A percentile compares a stretch with the other conserved stretches of the same genome.
Evolutionary conservation across 1,140 invertebrate species (phyloP).

Genomic region (Matsumurasca onukii): DNA sequence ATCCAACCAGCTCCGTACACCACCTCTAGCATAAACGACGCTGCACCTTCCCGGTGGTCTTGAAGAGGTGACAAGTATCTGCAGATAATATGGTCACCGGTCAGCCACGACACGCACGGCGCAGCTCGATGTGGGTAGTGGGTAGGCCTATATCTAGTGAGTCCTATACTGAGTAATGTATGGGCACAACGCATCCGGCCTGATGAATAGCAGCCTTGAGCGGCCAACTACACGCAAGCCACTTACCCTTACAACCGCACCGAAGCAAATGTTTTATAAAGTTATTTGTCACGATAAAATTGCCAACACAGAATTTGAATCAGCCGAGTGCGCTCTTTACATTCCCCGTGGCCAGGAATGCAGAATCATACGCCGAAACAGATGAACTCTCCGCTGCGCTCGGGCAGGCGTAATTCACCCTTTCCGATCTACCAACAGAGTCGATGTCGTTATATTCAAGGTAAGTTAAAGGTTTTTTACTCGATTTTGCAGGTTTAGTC

Average conservation of each 20-base stretch:
- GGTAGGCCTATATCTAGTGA: neutral
- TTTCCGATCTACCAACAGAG: too few species aligned
- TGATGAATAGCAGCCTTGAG: slow-evolving; percentile 12
- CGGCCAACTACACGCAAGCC: slow-evolving; percentile 16
- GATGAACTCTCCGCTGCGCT: neutral
- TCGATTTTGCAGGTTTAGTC: too few species aligned
- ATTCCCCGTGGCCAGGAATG: neutral
- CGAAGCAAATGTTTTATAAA: slow-evolving; percentile 21
- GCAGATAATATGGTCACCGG: too few species aligned
- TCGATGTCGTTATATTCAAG: too few species aligned
- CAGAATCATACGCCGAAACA: neutral
- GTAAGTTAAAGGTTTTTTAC: too few species aligned
- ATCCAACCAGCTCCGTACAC: too few species aligned
- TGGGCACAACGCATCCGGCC: neutral
- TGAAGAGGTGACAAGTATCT: too few species aligned
- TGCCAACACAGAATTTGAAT: slow-evolving; percentile 26
- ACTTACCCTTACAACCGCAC: slow-evolving; percentile 19
- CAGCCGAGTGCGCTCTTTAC: slow-evolving; percentile 17
- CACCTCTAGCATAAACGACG: too few species aligned
- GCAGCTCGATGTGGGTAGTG: neutral
- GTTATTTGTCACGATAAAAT: slow-evolving; percentile 26
- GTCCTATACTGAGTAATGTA: neutral
- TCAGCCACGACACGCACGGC: too few species aligned
- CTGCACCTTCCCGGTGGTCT: too few species aligned
- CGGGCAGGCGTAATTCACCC: too few species aligned